Conservation (phyloP, 1,140 invertebrate genomes). For the Saccostrea echinata region DNA sequence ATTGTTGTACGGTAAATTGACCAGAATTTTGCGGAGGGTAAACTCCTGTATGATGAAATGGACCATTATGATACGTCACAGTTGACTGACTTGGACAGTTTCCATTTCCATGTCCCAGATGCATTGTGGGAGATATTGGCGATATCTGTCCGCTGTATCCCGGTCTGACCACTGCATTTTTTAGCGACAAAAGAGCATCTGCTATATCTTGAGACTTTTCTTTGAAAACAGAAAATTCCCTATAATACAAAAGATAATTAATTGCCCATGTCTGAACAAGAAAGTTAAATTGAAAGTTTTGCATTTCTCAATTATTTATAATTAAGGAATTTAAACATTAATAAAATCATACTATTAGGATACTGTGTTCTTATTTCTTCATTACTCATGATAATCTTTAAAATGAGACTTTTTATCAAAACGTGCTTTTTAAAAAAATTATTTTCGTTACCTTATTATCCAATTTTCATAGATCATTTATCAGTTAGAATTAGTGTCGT, state of each 20-base stretch:
- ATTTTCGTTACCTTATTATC: too few relatives aligned
- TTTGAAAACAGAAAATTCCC: conserved; percentile 76
- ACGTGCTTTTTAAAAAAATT: too few relatives aligned
- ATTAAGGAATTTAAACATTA: too few relatives aligned
- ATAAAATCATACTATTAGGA: too few relatives aligned
- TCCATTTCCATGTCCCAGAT: conserved; percentile 60
- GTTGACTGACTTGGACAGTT: conserved; percentile 64
- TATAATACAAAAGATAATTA: conserved; percentile 57
- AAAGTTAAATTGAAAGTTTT: background rate
- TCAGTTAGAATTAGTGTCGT: too few relatives aligned
- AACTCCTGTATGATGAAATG: conserved; percentile 61
- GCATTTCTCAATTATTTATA: too few relatives aligned
- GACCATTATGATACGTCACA: conserved; percentile 65
- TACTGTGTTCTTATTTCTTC: too few relatives aligned
- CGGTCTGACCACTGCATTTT: conserved; percentile 92
- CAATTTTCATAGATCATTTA: too few relatives aligned
- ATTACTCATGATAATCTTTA: too few relatives aligned
- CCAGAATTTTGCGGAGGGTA: conserved; percentile 78
- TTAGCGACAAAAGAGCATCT: conserved; percentile 91
- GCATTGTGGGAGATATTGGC: conserved; percentile 67
- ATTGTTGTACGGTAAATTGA: conserved; percentile 68
- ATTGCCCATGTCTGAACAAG: background rate
- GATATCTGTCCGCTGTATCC: conserved; percentile 69
- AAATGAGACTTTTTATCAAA: too few relatives aligned
- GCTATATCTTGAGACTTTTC: conserved; percentile 85